Evolutionary conservation across 2,888 invertebrate genomes (phyloP).

Genomic region (Mesorhabditis belari): DNA sequence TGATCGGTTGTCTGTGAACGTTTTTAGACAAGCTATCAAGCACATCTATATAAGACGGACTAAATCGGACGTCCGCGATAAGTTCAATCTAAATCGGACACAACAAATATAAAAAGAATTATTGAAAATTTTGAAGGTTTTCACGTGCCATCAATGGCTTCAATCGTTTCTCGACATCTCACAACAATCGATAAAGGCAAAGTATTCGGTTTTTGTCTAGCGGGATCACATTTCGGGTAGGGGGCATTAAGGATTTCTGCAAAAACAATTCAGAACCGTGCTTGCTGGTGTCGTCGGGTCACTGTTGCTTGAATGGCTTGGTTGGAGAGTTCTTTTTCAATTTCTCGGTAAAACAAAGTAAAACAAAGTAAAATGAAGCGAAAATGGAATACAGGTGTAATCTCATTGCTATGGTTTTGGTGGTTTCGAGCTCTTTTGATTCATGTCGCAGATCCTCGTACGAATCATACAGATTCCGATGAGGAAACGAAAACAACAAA

Average conservation of each 20-base stretch:
- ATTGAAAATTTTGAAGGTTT: slow-evolving; percentile 56
- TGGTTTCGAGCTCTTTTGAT: slow-evolving; percentile 16
- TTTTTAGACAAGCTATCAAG: too few relatives aligned
- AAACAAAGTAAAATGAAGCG: slow-evolving; percentile 1
- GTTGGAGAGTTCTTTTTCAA: slow-evolving; percentile 66
- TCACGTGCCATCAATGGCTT: slow-evolving; percentile 69
- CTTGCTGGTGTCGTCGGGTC: slow-evolving; percentile 67
- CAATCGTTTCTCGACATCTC: slow-evolving; percentile 65
- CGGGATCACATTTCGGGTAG: slow-evolving; percentile 60
- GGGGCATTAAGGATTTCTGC: slow-evolving; percentile 1
- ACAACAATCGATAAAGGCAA: slow-evolving; percentile 64
- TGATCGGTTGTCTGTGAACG: too few relatives aligned
- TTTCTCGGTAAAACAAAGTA: slow-evolving; percentile 53
- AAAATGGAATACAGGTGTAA: slow-evolving; percentile 13
- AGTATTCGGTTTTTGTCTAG: slow-evolving; percentile 65
- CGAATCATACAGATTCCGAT: not conserved
- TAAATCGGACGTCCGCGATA: too few relatives aligned
- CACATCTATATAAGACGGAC: too few relatives aligned
- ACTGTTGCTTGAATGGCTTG: slow-evolving; percentile 63
- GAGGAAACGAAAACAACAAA: not conserved
- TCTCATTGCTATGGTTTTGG: slow-evolving; percentile 26
- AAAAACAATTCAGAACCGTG: slow-evolving; percentile 61
- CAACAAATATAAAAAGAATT: not conserved
- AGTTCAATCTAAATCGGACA: too few relatives aligned
- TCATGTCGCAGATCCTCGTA: not conserved